Base-by-base conservation (phyloP, 2,888 invertebrate species). In the Melipona beecheii region DNA sequence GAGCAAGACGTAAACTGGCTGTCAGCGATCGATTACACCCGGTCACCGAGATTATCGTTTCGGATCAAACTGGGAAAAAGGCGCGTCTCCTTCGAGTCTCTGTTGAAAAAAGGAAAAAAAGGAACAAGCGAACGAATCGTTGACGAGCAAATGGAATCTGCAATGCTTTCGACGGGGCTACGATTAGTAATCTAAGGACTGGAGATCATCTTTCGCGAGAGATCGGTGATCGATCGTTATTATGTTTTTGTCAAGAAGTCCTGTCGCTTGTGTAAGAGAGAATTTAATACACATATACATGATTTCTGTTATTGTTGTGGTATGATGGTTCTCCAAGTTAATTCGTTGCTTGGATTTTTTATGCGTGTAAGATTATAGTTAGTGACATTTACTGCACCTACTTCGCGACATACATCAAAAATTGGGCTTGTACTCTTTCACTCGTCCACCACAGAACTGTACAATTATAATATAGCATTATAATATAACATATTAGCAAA, bases 11-110 rank as follows among this genome's bases (percentile, higher is more conserved):
- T 58, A n/a, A 27, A 58, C 50, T 69, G 52, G 64, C 65, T 58
- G 75, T 66, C 70, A 49, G 56, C 68, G 81, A 81, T 73, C 81
- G 80, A 54, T 81, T 73, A 78, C 81, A 79, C 54, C 19, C 17
- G 31, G 31, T 80, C 72, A 62, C 60, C 66, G 78, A 52, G 50
- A 68, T 36, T 65, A n/a, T 65, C 64, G 60, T 36, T 3, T 31
- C 31, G 64, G 43, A n/a, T 62, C 19, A 31, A 62, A 62, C 62
- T 62, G 19, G 19, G 19, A 13, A 62, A 43, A 31, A 62, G 62
- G 19, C 9, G 9, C 27, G 27, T 27, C 19, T 62, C 11, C 11
- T 11, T 62, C 19, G 4, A 24, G 27, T 19, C 17, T 27, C 19
- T 19, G 19, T 19, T 27, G 27, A 27, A 27, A 27, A 27, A 27